Conservation (phyloP, 2,113 vertebrate genomes). For the Anser cygnoides region DNA sequence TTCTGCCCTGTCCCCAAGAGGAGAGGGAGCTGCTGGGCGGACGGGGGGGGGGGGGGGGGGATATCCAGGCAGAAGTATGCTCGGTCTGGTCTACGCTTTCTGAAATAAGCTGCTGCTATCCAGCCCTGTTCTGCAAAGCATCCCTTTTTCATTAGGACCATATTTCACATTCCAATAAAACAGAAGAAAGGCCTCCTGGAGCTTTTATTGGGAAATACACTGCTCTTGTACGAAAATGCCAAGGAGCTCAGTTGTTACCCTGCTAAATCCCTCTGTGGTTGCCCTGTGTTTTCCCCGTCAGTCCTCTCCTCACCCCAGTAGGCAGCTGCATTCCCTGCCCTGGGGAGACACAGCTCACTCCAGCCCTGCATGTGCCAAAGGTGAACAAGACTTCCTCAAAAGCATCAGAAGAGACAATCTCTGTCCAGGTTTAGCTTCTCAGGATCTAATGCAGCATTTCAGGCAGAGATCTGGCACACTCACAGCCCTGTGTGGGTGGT, state of each 20-base stretch:
- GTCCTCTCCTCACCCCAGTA: neutral
- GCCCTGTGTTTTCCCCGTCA: neutral
- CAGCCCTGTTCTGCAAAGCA: neutral
- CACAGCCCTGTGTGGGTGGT: neutral
- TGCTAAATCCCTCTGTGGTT: neutral
- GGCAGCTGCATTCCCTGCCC: neutral
- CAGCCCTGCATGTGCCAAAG: neutral
- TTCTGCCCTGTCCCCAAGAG: rapidly evolving
- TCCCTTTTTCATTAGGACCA: neutral
- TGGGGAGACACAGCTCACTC: neutral
- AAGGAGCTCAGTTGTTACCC: neutral
- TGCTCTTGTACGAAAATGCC: neutral
- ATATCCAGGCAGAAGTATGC: neutral
- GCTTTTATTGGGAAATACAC: neutral
- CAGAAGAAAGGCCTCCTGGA: neutral
- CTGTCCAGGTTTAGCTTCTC: neutral
- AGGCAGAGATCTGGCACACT: neutral
- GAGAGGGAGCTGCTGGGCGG: neutral
- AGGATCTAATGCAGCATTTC: neutral
- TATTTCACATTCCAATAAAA: neutral
- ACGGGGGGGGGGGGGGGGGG: too few species aligned
- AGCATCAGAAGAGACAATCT: neutral
- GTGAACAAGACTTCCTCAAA: neutral
- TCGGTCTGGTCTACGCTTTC: rapidly evolving
- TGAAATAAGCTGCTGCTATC: neutral